Base-by-base conservation (phyloP, 2,797 vertebrate genomes). In the Clarias fuscus region DNA sequence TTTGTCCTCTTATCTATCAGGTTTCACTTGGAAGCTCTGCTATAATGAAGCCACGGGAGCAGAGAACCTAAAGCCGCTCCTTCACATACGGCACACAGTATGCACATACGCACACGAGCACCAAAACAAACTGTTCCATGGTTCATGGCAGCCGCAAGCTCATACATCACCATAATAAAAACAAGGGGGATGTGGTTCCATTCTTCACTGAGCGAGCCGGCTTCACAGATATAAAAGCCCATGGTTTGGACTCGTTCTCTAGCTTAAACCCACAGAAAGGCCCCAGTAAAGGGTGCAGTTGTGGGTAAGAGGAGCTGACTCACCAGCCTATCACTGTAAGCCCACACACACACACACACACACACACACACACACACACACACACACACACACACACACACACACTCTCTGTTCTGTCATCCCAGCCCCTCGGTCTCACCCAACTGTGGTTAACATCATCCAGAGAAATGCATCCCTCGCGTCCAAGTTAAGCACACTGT, bases 21-120 rank as follows among this genome's bases (percentile, higher is more conserved):
- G 27, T 56, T 65, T 64, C 75, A 33, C 53, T 73, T n/a, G 48
- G 78, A 43, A 71, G 43, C 81, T 40, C 62, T 78, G 84, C 81
- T 82, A 56, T 88, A 89, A 91, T 89, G 85, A 89, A 88, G 85
- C 82, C 90, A 84, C 89, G 84, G 64, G 89, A 88, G 87, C 80
- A 83, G 84, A 84, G 22, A 78, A 68, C 67, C 77, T 79, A 65
- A 83, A 84, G 64, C 76, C 77, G 76, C 77, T 37, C 48, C 82
- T 84, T 71, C 37, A 75, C 61, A 73, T 83, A 86, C 24, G 2
- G 1, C 58, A 82, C 70, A 85, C 80, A 67, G 43, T 27, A 58
- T 43, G 71, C 72, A 27, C 53, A 59, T n/a, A 76, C 79, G 83
- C 71, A 83, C 84, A 48, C 56, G 40, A 11, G 59, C 75, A 84